A percentile compares a stretch with the other conserved stretches of the same genome.
These are phyloP conservation scores for Procambarus virginalis DNA, from an alignment of 1,140 invertebrate genomes.

Conservation along the genomic window DNA sequence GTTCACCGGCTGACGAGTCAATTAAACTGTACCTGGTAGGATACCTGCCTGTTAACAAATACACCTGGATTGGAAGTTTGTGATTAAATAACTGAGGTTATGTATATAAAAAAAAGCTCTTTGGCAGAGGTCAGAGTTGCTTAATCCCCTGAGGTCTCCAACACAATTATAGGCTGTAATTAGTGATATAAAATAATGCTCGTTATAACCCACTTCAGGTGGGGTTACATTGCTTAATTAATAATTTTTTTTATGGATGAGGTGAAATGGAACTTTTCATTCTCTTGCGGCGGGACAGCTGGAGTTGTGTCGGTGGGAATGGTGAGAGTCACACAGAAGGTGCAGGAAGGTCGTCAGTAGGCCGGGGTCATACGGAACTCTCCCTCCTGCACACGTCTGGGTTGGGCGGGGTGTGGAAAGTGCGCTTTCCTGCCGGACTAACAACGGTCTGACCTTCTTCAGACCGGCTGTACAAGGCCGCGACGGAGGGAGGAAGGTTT, in stretches of 20 bases:
- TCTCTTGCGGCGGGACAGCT: background rate
- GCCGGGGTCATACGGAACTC: constrained; percentile 49
- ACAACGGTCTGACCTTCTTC: background rate
- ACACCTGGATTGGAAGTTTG: too few species aligned
- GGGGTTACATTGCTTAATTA: background rate
- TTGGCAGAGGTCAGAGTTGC: constrained; percentile 11
- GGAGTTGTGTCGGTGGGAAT: background rate
- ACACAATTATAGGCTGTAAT: background rate
- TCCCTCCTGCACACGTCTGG: constrained; percentile 42
- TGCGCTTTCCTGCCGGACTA: background rate
- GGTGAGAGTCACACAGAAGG: constrained; percentile 11
- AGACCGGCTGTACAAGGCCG: background rate
- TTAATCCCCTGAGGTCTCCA: background rate
- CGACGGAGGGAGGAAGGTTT: background rate
- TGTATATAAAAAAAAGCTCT: background rate
- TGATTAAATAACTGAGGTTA: background rate
- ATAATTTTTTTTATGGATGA: background rate
- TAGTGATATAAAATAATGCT: background rate
- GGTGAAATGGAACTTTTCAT: background rate
- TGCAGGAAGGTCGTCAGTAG: background rate
- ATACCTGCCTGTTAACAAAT: too few species aligned
- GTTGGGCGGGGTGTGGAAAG: constrained; percentile 24
- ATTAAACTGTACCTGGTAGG: too few species aligned
- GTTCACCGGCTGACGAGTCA: too few species aligned
- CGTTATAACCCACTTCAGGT: background rate